Evolutionary conservation across 2,888 invertebrate species (phyloP).

Genomic region (Acrocyrtus sp.): DNA sequence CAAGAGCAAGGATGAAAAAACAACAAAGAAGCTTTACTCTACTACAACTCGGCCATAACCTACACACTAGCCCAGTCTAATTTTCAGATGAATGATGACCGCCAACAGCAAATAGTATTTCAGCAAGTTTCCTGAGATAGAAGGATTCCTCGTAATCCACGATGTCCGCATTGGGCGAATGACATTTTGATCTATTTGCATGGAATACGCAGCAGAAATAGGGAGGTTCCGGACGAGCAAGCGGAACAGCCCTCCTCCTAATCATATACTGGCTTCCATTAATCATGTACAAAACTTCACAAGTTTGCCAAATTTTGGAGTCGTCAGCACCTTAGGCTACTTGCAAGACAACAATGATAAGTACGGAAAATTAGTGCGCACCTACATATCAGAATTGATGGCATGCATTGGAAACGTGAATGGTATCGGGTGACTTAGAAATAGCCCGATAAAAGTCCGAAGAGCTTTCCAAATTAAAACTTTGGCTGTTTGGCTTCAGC

Average conservation of each 20-base stretch:
- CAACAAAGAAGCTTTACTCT: too few relatives aligned
- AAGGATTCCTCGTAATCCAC: slow-evolving; percentile 85
- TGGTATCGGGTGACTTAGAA: too few relatives aligned
- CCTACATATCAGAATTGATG: too few relatives aligned
- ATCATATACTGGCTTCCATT: slow-evolving; percentile 54
- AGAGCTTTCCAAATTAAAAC: too few relatives aligned
- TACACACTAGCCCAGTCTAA: slow-evolving; percentile 37
- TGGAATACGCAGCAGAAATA: slow-evolving; percentile 62
- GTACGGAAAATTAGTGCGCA: too few relatives aligned
- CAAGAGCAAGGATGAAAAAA: too few relatives aligned
- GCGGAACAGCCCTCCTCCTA: slow-evolving; percentile 87
- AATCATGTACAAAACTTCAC: slow-evolving; percentile 48
- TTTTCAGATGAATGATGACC: slow-evolving; percentile 49
- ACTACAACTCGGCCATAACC: too few relatives aligned
- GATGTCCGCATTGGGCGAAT: slow-evolving; percentile 86
- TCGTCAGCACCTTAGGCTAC: slow-evolving; percentile 27
- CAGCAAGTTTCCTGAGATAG: slow-evolving; percentile 28
- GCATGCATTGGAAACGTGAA: too few relatives aligned
- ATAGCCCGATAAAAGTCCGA: too few relatives aligned
- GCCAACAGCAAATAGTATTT: slow-evolving; percentile 36
- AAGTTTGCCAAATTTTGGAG: slow-evolving; percentile 38
- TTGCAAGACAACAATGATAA: slow-evolving; percentile 20
- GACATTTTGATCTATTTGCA: slow-evolving; percentile 80
- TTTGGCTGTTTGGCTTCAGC: too few relatives aligned
- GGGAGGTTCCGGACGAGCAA: slow-evolving; percentile 47